These are phyloP conservation scores for Dendrolimus houi DNA, from an alignment of 2,888 invertebrate genomes.

Conservation along the genomic window DNA sequence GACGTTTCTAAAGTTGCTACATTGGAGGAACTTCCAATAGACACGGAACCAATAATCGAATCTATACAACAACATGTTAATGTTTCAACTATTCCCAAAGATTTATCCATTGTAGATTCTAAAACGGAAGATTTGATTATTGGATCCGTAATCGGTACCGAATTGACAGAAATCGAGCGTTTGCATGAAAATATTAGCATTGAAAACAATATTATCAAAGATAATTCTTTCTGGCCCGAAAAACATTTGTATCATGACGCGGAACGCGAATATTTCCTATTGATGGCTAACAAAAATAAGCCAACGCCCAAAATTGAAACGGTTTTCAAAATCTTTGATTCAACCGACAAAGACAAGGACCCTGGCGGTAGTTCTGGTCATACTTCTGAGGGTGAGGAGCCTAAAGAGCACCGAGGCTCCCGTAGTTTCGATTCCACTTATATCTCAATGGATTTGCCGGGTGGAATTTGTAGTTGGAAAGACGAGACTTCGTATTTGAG, in stretches of 20 bases:
- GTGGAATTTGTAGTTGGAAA: constrained; percentile 88
- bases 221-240: constrained; percentile 78
- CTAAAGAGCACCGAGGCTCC: constrained; percentile 38
- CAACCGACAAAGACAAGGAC: constrained; percentile 77
- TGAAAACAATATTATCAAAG: constrained; percentile 44
- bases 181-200: constrained; percentile 18
- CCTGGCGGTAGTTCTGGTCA: constrained; percentile 78
- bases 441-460: constrained; percentile 84
- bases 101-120: not conserved
- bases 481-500: constrained; percentile 87
- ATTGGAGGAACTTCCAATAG: not conserved
- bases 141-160: not conserved
- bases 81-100: not conserved
- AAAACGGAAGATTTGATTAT: not conserved
- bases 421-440: constrained; percentile 73
- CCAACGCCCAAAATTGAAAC: constrained; percentile 26
- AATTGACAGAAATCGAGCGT: not conserved
- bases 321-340: constrained; percentile 45
- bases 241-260: constrained; percentile 80
- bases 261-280: constrained; percentile 78
- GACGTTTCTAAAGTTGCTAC: not conserved
- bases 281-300: constrained; percentile 64
- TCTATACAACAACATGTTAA: not conserved
- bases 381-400: constrained; percentile 55
- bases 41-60: not conserved